phyloP scores from a whole-genome alignment of 2,113 vertebrate species.

The Sphaerodactylus townsendi region DNA sequence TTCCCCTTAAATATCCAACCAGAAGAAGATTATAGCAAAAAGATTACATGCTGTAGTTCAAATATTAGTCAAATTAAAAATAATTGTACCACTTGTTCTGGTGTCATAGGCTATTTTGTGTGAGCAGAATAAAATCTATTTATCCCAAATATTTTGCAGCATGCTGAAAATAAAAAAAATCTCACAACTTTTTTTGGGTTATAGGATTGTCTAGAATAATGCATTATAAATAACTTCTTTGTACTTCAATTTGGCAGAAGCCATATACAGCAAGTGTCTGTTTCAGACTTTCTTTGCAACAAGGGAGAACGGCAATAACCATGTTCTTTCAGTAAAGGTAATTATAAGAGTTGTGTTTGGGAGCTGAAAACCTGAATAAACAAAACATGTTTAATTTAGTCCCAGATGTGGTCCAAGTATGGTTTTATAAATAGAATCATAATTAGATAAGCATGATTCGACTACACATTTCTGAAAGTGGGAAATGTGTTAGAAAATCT shows the following conservation, averaged over 20 bases:
- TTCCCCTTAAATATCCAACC: background rate
- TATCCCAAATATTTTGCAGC: background rate
- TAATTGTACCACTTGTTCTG: background rate
- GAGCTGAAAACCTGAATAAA: conserved; percentile 54
- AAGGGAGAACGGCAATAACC: background rate
- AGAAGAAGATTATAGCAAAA: background rate
- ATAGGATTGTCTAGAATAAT: background rate
- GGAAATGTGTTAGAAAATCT: conserved; percentile 46
- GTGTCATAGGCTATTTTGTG: background rate
- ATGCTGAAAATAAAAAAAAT: background rate
- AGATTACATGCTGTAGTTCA: background rate
- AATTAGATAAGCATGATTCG: conserved; percentile 48
- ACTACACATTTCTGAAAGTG: conserved; percentile 51
- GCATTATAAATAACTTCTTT: background rate
- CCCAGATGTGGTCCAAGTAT: conserved; percentile 25
- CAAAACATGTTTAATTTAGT: conserved; percentile 38
- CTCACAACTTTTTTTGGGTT: background rate
- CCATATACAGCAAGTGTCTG: background rate
- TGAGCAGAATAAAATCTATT: background rate
- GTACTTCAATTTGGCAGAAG: background rate
- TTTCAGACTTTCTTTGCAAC: background rate
- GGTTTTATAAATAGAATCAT: conserved; percentile 54
- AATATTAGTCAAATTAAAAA: background rate
- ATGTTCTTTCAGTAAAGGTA: conserved; percentile 16
- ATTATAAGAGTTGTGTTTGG: conserved; percentile 21